Base-by-base conservation (phyloP, 1,140 invertebrate genomes). In the Ceratoteleas bidentatus region DNA sequence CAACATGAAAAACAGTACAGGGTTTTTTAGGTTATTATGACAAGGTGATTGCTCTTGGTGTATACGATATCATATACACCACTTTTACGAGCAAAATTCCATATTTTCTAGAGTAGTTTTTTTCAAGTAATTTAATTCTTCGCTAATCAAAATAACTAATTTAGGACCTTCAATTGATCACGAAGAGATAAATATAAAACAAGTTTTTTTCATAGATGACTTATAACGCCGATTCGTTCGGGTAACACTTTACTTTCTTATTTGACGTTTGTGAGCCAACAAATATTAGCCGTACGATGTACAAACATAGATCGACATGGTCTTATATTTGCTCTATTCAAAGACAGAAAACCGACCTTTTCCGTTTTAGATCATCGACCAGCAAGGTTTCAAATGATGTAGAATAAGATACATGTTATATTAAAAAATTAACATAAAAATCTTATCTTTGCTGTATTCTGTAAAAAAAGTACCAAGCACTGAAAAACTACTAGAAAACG, bases 211-310 rank as follows among this genome's bases (percentile, higher is more conserved):
- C 47, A 74, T 78, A 56, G 57, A 60, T 73, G 73, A 74, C 57
- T 69, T 74, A 70, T 52, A 65, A 72, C 53, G 70, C 70, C 70
- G 75, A 68, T 75, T 83, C 69, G 68, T 78, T 83, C 52, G 43
- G 65, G 52, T 74, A 85, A 87, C 80, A 24, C 24, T 84, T 87
- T 85, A 80, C 84, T 87, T 84, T 84, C 81, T 86, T 87, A 83
- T 86, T 88, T 87, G 70, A 85, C 84, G 65, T 86, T 85, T 85
- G 83, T 85, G 83, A 86, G 80, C 60, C 73, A 76, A 77, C 79
- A 85, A 87, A 87, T 88, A 87, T 88, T 88, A 83, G 85, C 85
- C 68, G 16, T 65, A 66, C 72, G 82, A 85, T 76, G 80, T 79
- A 84, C 66, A 84, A 81, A 78, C 61, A 73, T 76, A 80, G 66